Evolutionary conservation across 2,113 vertebrate genomes (phyloP).

Genomic region (Proterorhinus semilunaris): DNA sequence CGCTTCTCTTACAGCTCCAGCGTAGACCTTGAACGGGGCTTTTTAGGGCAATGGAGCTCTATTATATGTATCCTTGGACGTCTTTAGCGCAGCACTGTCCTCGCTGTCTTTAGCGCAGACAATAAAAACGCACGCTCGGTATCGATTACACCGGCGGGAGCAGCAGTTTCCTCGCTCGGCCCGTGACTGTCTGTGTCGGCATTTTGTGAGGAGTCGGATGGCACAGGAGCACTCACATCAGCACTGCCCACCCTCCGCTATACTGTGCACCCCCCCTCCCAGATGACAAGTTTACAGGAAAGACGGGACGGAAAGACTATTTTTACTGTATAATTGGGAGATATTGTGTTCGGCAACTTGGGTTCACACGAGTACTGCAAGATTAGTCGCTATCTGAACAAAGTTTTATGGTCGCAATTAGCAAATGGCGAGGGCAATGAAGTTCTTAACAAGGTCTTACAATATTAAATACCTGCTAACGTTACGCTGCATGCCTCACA

Average conservation of each 20-base stretch:
- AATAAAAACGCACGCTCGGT: constrained; percentile 27
- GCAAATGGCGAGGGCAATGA: too few relatives aligned
- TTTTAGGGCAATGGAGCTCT: constrained; percentile 23
- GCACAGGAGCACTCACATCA: constrained; percentile 79
- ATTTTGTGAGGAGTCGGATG: constrained; percentile 78
- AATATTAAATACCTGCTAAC: too few relatives aligned
- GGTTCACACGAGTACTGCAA: too few relatives aligned
- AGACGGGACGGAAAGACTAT: constrained; percentile 51
- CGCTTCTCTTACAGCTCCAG: too few relatives aligned
- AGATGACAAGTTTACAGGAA: constrained; percentile 71
- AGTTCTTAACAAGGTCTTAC: too few relatives aligned
- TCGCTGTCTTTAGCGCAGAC: constrained; percentile 14
- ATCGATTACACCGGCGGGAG: constrained; percentile 30
- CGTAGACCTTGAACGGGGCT: background rate
- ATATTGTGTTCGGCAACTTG: too few relatives aligned
- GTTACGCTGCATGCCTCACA: too few relatives aligned
- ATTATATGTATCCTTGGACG: constrained; percentile 8
- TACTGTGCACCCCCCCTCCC: constrained; percentile 78
- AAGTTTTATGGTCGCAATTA: too few relatives aligned
- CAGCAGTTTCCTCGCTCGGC: constrained; percentile 14
- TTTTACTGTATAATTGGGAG: too few relatives aligned
- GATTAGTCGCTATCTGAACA: too few relatives aligned
- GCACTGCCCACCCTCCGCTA: constrained; percentile 76
- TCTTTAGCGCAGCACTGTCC: constrained; percentile 7
- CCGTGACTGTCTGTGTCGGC: constrained; percentile 47